Evolutionary conservation across 2,113 vertebrate genomes (phyloP), one percentile per base, ranked within the genome.

Genomic region (Paraplagusia blochii): DNA sequence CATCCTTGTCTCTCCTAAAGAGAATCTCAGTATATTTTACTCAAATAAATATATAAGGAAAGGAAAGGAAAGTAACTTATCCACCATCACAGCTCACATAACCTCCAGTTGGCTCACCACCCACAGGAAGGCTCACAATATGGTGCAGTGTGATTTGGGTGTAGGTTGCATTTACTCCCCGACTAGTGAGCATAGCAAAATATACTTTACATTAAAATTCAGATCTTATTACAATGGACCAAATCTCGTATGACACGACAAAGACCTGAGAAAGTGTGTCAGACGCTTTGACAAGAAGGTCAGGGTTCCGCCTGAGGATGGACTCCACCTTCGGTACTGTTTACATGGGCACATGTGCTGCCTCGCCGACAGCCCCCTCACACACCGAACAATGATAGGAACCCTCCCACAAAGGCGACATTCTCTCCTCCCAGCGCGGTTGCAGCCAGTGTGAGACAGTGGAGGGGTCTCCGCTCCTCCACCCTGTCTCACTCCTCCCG

Each of bases 261-360:
- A 11, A 12, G 17, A 10, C 4, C 38, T 11, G 5, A 40, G 13
- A 4, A 4, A 10, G 38, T 13, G 13, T 11, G 13, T 40, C 38
- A 40, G 1, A 10, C 1, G 19, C 17, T 47, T 47, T 22, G 44
- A 44, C 17, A 4, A 49, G 42, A 59, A 43, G 49, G 39, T 61
- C 40, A 40, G 63, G 19, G 2, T 35, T 19, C 51, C 58, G 61
- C 15, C 36, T 49, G 49, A 33, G 51, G 56, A 63, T 43, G 78
- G 71, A 72, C 85, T 85, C 82, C 80, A 85, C 85, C 78, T 66
- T 87, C 81, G 39, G 46, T 61, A 56, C 63, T 87, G 82, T 88
- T 88, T 86, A 86, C 77, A 84, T 73, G 66, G 76, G 19, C 77
- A 83, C 84, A 85, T 82, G 82, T 88, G 84, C 76, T 69, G 48